Conservation (phyloP, 2,113 vertebrate species). For the Clarias magur region DNA sequence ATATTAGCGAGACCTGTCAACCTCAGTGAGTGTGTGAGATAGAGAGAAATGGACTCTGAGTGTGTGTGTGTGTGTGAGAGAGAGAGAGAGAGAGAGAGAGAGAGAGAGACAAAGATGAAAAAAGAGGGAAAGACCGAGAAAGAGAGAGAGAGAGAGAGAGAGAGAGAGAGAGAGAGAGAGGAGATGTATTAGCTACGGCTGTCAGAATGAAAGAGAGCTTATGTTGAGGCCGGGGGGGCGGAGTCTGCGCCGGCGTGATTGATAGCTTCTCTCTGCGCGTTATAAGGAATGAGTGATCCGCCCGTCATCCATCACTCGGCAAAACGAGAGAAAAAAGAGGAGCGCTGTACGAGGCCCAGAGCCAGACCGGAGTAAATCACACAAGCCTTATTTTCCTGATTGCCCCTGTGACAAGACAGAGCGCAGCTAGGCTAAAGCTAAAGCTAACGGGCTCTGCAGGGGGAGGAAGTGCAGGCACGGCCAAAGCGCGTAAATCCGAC, state of each 20-base stretch:
- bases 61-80: conserved; percentile 22
- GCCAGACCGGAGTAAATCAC: conserved; percentile 49
- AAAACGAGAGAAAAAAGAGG: conserved; percentile 52
- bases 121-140: neutral
- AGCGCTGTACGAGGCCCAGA: conserved; percentile 5
- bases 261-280: conserved; percentile 47
- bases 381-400: conserved; percentile 54
- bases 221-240: conserved; percentile 52
- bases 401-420: conserved; percentile 56
- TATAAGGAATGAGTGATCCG: conserved; percentile 57
- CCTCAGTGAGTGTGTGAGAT: conserved; percentile 35
- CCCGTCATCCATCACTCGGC: conserved; percentile 53
- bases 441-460: neutral
- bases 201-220: conserved; percentile 58
- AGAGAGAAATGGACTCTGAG: conserved; percentile 15
- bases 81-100: conserved; percentile 20
- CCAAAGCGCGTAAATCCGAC: conserved; percentile 39
- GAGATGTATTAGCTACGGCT: conserved; percentile 51
- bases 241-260: conserved; percentile 46
- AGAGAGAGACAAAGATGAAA: neutral
- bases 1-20: conserved; percentile 51
- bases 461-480: neutral
- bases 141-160: conserved; percentile 18
- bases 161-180: conserved; percentile 18
- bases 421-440: conserved; percentile 32